These are phyloP conservation scores for Oreochromis mossambicus DNA, from an alignment of 2,797 vertebrate genomes.

Conservation along the genomic window DNA sequence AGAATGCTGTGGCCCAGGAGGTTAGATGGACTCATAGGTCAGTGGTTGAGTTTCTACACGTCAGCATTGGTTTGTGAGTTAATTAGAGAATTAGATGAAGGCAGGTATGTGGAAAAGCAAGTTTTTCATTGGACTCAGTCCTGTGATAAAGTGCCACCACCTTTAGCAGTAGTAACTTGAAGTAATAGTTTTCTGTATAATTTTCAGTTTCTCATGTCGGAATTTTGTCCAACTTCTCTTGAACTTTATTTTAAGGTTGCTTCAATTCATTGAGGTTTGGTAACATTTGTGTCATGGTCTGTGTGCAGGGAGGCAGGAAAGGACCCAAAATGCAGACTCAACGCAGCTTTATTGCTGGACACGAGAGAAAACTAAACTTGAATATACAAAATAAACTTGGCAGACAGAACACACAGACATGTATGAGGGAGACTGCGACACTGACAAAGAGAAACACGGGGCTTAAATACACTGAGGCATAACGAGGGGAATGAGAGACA, in stretches of 20 bases:
- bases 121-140: neutral
- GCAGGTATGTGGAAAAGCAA: neutral
- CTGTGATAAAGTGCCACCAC: neutral
- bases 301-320: neutral
- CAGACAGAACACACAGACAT: neutral
- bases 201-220: neutral
- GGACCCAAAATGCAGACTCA: neutral
- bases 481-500: neutral
- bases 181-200: neutral
- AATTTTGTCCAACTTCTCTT: neutral
- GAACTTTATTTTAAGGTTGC: neutral
- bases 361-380: neutral
- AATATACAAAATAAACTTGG: neutral
- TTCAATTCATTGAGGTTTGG: neutral
- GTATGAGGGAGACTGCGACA: neutral
- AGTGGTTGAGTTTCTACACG: fast-evolving
- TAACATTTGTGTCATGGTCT: fast-evolving
- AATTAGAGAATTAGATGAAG: neutral
- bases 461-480: neutral
- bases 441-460: neutral
- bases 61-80: neutral
- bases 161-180: neutral
- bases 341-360: fast-evolving
- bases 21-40: too few relatives aligned
- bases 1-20: fast-evolving